Percentiles rank a stretch among this genome's conserved stretches.
Conservation (phyloP, 1,140 invertebrate species). For the Zaprionus ornatus region DNA sequence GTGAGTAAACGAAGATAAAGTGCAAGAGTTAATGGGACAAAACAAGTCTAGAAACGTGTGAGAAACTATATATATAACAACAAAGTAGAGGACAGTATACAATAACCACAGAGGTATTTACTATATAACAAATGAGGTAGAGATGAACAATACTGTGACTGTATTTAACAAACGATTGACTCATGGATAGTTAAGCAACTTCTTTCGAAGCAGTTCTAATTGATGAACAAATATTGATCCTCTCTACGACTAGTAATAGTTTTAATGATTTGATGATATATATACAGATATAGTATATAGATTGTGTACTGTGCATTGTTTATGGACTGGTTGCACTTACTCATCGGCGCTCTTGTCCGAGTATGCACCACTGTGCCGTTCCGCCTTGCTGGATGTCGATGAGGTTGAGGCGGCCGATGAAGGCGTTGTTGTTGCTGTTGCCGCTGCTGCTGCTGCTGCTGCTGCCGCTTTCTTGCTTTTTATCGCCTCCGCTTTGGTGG, state of each 20-base stretch:
- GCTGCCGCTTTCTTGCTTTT: conserved; percentile 56
- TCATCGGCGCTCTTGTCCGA: conserved; percentile 81
- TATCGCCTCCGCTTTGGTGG: conserved; percentile 44
- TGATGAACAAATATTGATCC: conserved; percentile 1
- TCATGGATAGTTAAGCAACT: background rate
- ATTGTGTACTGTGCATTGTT: conserved; percentile 21
- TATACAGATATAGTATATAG: background rate
- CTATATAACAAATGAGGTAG: conserved; percentile 1
- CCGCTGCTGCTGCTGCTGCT: conserved; percentile 27
- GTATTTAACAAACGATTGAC: background rate
- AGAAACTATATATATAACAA: background rate
- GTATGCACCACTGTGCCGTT: conserved; percentile 61
- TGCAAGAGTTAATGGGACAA: conserved; percentile 2
- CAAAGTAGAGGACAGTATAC: background rate
- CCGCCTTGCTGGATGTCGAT: conserved; percentile 66
- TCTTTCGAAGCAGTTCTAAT: background rate
- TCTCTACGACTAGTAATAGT: conserved; percentile 12
- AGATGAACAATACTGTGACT: background rate
- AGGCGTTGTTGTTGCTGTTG: conserved; percentile 15
- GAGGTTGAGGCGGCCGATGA: conserved; percentile 60
- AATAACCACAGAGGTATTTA: background rate
- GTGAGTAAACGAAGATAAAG: conserved; percentile 23
- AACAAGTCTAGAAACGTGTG: conserved; percentile 12
- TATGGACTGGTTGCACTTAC: conserved; percentile 56
- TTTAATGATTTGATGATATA: background rate